phyloP scores from a whole-genome alignment of 2,888 invertebrate species.

The Crepidodera aurea region DNA sequence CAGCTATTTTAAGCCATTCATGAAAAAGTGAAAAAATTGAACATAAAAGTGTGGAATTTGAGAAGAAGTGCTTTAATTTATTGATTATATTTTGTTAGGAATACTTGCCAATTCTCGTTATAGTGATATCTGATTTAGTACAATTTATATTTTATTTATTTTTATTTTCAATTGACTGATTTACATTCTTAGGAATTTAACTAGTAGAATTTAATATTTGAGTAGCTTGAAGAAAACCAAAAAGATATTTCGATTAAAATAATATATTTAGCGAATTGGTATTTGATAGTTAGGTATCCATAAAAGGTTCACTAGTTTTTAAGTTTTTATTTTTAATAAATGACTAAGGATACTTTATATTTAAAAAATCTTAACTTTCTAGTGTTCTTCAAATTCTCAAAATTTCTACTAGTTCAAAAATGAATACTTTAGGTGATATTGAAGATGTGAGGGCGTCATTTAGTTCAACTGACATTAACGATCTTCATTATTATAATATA shows the following conservation, averaged over 20 bases:
- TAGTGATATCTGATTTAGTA: constrained; percentile 42
- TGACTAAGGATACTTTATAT: neutral
- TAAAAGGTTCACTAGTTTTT: neutral
- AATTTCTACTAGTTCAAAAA: constrained; percentile 15
- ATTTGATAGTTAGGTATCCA: neutral
- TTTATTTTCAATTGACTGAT: constrained; percentile 45
- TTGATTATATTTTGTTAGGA: constrained; percentile 14
- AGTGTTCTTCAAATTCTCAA: constrained; percentile 21
- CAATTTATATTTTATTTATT: constrained; percentile 41
- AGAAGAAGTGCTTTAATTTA: neutral
- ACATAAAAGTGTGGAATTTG: neutral
- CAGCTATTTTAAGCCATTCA: too few species aligned
- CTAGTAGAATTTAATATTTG: constrained; percentile 20
- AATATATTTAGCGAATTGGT: neutral
- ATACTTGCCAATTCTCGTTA: constrained; percentile 17
- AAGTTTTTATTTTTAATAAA: constrained; percentile 2
- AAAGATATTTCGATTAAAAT: neutral
- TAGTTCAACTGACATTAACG: neutral
- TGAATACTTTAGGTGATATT: constrained; percentile 27
- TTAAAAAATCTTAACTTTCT: neutral
- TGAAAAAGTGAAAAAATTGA: too few species aligned
- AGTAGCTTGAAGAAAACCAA: constrained; percentile 12
- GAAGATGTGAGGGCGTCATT: constrained; percentile 1
- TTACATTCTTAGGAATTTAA: constrained; percentile 37
- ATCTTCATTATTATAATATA: neutral